A percentile compares a stretch with the other conserved stretches of the same genome.
phyloP scores from a whole-genome alignment of 23 tunicate genomes.

The Halocynthia roretzi region DNA sequence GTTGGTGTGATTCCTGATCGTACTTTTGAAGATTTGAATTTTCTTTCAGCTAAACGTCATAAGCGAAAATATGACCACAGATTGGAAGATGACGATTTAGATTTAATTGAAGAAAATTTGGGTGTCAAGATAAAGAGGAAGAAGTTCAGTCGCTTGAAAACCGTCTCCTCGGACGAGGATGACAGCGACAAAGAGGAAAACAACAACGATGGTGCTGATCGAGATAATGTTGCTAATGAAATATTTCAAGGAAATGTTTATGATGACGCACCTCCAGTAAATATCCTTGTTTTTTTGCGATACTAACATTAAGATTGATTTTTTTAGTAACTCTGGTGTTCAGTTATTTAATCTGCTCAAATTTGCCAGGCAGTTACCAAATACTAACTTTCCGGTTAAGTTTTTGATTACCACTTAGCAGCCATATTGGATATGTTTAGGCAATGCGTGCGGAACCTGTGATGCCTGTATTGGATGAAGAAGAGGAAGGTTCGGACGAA shows the following conservation, averaged over 20 bases:
- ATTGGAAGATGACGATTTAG: slow-evolving; percentile 94
- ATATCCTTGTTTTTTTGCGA: background rate
- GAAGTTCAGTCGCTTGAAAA: slow-evolving; percentile 71
- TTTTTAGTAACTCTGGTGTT: background rate
- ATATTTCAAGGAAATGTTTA: slow-evolving; percentile 60
- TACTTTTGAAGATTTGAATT: background rate
- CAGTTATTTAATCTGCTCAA: background rate
- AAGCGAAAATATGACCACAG: slow-evolving; percentile 33
- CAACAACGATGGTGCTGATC: slow-evolving; percentile 11
- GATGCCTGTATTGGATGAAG: slow-evolving; percentile 32
- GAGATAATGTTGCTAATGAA: slow-evolving; percentile 54
- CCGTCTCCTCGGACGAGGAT: slow-evolving; percentile 70
- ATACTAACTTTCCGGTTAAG: background rate
- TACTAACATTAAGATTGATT: no score
- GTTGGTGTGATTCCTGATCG: background rate
- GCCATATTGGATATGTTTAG: background rate
- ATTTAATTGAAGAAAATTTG: slow-evolving; percentile 91
- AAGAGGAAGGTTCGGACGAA: slow-evolving; percentile 71
- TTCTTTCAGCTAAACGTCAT: slow-evolving; percentile 14
- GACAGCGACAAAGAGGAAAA: slow-evolving; percentile 67
- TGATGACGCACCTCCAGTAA: slow-evolving; percentile 28
- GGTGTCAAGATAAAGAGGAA: slow-evolving; percentile 85
- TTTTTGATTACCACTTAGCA: background rate
- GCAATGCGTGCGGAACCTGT: slow-evolving; percentile 3
- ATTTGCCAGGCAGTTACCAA: background rate